A percentile compares a stretch with the other conserved stretches of the same genome.
These are phyloP conservation scores for Phymastichus coffea DNA, from an alignment of 1,140 invertebrate species.

Conservation along the genomic window DNA sequence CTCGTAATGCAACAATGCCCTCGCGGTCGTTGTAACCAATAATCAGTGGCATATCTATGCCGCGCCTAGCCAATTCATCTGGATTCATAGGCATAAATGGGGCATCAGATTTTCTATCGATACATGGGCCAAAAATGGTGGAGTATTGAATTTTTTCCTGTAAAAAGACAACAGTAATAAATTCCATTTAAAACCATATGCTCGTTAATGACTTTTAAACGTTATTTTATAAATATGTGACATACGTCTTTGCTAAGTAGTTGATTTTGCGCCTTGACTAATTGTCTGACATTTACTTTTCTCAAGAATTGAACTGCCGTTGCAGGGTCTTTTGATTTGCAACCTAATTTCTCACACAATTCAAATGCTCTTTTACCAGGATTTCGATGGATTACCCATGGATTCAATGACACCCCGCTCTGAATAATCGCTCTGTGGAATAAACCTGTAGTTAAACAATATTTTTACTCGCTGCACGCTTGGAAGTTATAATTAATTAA, in stretches of 20 bases:
- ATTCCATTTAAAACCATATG: no score
- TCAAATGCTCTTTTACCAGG: no score
- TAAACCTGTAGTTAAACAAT: constrained; percentile 64
- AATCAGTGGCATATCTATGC: constrained; percentile 61
- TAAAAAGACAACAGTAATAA: no score
- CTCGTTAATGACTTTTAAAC: no score
- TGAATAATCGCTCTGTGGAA: constrained; percentile 71
- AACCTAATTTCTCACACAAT: no score
- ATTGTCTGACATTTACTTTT: constrained; percentile 9
- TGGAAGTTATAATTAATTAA: no score
- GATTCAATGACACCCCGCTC: constrained; percentile 72
- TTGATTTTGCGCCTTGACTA: constrained; percentile 30
- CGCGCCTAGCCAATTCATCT: constrained; percentile 40
- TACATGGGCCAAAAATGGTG: constrained; percentile 32
- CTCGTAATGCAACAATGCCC: constrained; percentile 35
- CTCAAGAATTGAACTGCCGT: no score
- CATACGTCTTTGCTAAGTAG: constrained; percentile 18
- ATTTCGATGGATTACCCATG: no score
- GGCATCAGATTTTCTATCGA: constrained; percentile 38
- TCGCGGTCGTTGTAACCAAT: constrained; percentile 62
- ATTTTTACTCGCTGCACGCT: no score
- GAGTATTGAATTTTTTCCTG: constrained; percentile 29
- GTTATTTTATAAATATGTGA: no score
- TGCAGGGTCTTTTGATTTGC: no score
- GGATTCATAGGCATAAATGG: constrained; percentile 51